phyloP scores from a whole-genome alignment of 1,140 invertebrate species.

The Chironomus striatipennis region DNA sequence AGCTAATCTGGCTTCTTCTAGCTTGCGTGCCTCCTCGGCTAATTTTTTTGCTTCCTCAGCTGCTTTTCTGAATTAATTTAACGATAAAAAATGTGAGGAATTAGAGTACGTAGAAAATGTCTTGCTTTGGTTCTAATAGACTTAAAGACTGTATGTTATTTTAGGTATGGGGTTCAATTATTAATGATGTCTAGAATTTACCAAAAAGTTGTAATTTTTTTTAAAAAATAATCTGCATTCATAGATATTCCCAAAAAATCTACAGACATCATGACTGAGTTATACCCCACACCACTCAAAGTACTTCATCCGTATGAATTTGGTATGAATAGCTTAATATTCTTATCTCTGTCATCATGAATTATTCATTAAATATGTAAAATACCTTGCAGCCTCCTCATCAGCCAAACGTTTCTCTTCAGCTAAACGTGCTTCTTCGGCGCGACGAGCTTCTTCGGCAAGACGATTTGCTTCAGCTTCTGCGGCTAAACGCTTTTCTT shows the following conservation, averaged over 20 bases:
- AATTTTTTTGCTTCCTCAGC: conserved; percentile 40
- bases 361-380: too few species aligned
- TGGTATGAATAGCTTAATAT: background rate
- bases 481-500: conserved; percentile 45
- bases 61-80: conserved; percentile 24
- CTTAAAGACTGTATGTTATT: background rate
- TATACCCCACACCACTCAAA: background rate
- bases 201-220: background rate
- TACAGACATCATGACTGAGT: too few species aligned
- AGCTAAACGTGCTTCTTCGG: conserved; percentile 41
- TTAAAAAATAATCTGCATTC: too few species aligned
- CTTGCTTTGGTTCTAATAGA: background rate
- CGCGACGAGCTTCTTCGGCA: conserved; percentile 41
- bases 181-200: background rate
- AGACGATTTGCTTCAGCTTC: conserved; percentile 44
- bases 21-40: conserved; percentile 44
- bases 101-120: background rate
- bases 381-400: background rate
- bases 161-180: background rate
- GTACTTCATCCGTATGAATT: background rate
- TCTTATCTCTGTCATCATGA: background rate
- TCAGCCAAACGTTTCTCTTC: conserved; percentile 35
- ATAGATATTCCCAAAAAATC: too few species aligned
- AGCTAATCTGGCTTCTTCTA: conserved; percentile 45
- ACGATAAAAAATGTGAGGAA: background rate